Percentiles rank a stretch among this genome's conserved stretches.
phyloP scores from a whole-genome alignment of 2,888 invertebrate genomes.

The Cryptosula pallasiana region DNA sequence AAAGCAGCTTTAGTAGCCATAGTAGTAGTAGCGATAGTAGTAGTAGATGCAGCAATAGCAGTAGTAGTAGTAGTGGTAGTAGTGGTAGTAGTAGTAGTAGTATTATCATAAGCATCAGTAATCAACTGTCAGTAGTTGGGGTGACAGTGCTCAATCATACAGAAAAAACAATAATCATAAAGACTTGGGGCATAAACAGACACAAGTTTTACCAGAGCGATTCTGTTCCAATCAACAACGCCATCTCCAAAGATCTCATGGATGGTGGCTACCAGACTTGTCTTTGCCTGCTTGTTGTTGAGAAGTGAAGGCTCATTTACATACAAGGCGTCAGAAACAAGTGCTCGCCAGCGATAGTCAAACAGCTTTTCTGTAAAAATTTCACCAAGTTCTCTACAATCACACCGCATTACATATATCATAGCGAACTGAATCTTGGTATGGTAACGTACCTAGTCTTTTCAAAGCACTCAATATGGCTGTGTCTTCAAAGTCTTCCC shows the following conservation, averaged over 20 bases:
- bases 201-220: conserved; percentile 12
- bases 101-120: too few relatives aligned
- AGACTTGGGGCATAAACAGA: too few relatives aligned
- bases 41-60: background rate
- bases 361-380: background rate
- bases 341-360: background rate
- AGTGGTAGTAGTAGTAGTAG: background rate
- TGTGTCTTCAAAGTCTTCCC: background rate
- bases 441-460: conserved; percentile 2
- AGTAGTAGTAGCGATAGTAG: background rate
- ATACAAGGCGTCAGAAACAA: background rate
- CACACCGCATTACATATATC: background rate
- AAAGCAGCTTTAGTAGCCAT: background rate
- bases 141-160: too few relatives aligned
- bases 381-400: background rate
- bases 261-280: background rate
- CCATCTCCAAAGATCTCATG: conserved; percentile 5
- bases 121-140: too few relatives aligned
- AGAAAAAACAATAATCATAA: too few relatives aligned
- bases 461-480: background rate
- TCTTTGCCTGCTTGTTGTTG: background rate
- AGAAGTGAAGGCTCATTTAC: background rate
- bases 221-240: conserved; percentile 6
- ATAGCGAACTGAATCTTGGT: background rate
- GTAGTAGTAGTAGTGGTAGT: background rate